These are phyloP conservation scores for Eulithis testata DNA, from an alignment of 2,888 invertebrate genomes.

Conservation along the genomic window DNA sequence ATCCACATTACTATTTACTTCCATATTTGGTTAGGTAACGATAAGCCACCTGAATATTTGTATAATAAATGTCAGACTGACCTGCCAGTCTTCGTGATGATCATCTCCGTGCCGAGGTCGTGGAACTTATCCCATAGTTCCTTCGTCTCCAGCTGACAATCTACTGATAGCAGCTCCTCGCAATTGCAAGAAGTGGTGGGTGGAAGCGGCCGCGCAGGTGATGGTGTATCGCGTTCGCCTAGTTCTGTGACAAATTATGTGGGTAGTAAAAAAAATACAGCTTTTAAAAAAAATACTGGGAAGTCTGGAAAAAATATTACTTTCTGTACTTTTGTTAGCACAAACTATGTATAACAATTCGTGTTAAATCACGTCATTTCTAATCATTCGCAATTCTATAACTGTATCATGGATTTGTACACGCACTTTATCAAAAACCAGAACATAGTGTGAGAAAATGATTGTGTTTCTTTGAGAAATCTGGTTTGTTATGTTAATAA, in stretches of 20 bases:
- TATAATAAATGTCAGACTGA: conserved; percentile 57
- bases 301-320: too few species aligned
- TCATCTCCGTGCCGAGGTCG: conserved; percentile 98
- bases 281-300: too few species aligned
- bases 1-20: too few species aligned
- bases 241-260: conserved; percentile 58
- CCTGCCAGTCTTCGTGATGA: conserved; percentile 99
- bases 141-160: conserved; percentile 97
- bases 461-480: conserved; percentile 70
- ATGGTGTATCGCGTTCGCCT: conserved; percentile 80
- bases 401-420: conserved; percentile 58
- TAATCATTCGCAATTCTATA: conserved; percentile 31
- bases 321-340: background rate
- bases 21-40: too few species aligned
- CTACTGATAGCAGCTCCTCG: conserved; percentile 92
- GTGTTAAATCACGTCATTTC: conserved; percentile 30
- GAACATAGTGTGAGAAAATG: conserved; percentile 65
- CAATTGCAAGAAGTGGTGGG: conserved; percentile 89
- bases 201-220: conserved; percentile 72
- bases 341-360: background rate
- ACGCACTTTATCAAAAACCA: conserved; percentile 60
- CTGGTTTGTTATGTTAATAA: conserved; percentile 70
- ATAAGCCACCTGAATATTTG: too few species aligned
- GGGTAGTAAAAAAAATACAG: too few species aligned
- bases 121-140: conserved; percentile 99